Percentiles rank a stretch among this genome's conserved stretches.
Conservation (phyloP, 1,140 invertebrate species). For the Halesus radiatus region DNA sequence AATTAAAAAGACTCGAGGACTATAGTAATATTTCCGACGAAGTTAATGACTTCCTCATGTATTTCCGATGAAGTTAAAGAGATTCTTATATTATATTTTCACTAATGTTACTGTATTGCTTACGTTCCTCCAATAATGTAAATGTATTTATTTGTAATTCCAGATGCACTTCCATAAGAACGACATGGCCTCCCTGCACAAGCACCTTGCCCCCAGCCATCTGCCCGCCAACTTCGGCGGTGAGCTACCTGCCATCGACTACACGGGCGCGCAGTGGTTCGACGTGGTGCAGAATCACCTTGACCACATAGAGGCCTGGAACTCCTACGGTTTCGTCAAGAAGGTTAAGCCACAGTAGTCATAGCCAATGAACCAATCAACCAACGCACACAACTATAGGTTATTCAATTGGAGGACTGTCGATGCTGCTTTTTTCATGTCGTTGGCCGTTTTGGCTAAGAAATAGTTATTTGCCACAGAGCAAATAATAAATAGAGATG, state of each 20-base stretch:
- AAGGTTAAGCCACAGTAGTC: background rate
- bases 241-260: slow-evolving; percentile 80
- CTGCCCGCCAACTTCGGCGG: slow-evolving; percentile 84
- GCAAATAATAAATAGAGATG: too few species aligned
- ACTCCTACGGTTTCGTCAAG: slow-evolving; percentile 71
- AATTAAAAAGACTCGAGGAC: too few species aligned
- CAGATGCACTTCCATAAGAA: slow-evolving; percentile 84
- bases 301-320: slow-evolving; percentile 77
- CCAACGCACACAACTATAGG: too few species aligned
- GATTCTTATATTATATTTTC: too few species aligned
- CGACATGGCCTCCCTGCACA: slow-evolving; percentile 81
- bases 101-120: too few species aligned
- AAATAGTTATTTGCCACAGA: too few species aligned
- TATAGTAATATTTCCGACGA: too few species aligned
- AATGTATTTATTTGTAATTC: slow-evolving; percentile 46
- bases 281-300: slow-evolving; percentile 74
- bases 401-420: too few species aligned
- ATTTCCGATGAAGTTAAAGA: too few species aligned
- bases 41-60: too few species aligned
- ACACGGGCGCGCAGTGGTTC: slow-evolving; percentile 81
- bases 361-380: background rate
- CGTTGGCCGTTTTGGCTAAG: too few species aligned
- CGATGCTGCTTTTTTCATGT: too few species aligned
- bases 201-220: slow-evolving; percentile 75
- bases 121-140: background rate